Base-by-base conservation (phyloP, 92 coral and sea anemone genomes). In the Epizoanthus ramosus region DNA sequence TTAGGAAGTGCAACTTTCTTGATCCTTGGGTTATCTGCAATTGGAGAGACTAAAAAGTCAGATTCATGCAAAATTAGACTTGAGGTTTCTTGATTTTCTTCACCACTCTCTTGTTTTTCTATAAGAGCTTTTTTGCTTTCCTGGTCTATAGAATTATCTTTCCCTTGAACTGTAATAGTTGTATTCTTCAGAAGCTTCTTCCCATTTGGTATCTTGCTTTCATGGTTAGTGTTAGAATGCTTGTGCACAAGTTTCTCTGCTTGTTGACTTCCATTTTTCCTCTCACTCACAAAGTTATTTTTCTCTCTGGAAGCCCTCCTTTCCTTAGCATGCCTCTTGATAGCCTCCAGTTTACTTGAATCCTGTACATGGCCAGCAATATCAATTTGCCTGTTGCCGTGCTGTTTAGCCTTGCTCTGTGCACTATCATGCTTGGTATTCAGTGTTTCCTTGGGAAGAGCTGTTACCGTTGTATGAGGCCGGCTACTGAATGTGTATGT, bases 11-110 rank as follows among this genome's bases (percentile, higher is more conserved):
- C 56, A 33, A 88, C 52, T 75, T 94, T 97, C 87, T 94, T 94
- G 52, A 94, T 94, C 68, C 87, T 94, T n/a, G 93, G 91, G 77
- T 97, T 97, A 85, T 97, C 97, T 33, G 88, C 90, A 66, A 97
- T 97, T n/a, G 99, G 95, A 33, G 95, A 74, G 5, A 94, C 98
- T 16, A 85, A 43, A 57, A 92, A 97, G 81, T 97, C 99, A 14
- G 99, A 94, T 21, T 94, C 87, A 67, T 97, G 99, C 53, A 79
- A 90, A 60, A 91, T 83, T 3, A 97, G 83, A 82, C 89, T 90
- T 21, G 86, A 85, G 73, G 79, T 47, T 47, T 60, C 57, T 50
- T 74, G 54, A 35, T 33, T 57, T 31, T 68, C 63, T n/a, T 35
- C 71, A 28, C 57, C 19, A 54, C 74, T 68, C 23, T 71, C 85